Base-by-base conservation (phyloP, 2,888 invertebrate genomes). In the Eupithecia insigniata region DNA sequence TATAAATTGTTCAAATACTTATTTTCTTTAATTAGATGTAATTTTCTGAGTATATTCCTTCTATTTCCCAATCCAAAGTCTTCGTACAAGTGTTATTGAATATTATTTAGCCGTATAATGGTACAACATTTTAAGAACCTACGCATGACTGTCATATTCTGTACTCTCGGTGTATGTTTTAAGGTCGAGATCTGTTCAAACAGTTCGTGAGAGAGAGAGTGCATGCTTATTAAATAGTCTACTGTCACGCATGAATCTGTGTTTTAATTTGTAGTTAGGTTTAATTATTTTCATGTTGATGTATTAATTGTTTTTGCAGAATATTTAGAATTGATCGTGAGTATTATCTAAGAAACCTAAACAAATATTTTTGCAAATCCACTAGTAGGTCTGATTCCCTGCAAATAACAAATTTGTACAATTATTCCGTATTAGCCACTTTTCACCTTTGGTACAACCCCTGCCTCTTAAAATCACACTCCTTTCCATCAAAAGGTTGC, bases 201-300 rank as follows among this genome's bases (percentile, higher is more conserved):
- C 7, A 5, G 22, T 64, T 64, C 22, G 36, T 66, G 66, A 66
- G 30, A 66, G 30, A 66, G 32, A 66, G 30, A 66, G 32, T 66
- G 66, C 46, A 66, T 51, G 66, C 51, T n/a, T 30, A 4, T 46
- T 66, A 12, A 30, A 30, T n/a, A 66, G 22, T 66, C 18, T 66
- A 30, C 32, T 51, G 30, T 51, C 22, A 66, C 66, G 66, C 66
- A 66, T 66, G 66, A 70, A 46, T 76, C 75, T 76, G 71, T 69
- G 70, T 66, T 22, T 46, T 32, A 36, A 14, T 65, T 16, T 46
- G 46, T 67, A 64, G 34, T 14, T 64, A 64, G 64, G 64, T 64
- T 64, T 64, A 34, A 62, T n/a, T 62, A 22, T 26, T 26, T 64
- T 26, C 36, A 18, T 36, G 36, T 39, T 36, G 34, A 6, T 36